Evolutionary conservation across 2,888 invertebrate genomes (phyloP).

Genomic region (Calliscelio sp.): DNA sequence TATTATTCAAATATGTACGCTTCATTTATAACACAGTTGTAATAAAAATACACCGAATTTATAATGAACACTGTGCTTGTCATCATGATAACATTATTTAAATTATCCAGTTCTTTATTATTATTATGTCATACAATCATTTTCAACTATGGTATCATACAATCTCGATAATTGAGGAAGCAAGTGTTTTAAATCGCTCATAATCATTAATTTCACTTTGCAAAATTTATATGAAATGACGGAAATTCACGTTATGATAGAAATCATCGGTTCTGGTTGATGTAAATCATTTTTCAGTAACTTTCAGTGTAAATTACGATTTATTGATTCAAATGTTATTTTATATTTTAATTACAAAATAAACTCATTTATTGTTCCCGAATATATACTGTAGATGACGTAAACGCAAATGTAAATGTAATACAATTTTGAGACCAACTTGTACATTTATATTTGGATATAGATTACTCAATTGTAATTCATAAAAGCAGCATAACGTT

Average conservation of each 20-base stretch:
- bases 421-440: conserved; percentile 1
- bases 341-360: too few species aligned
- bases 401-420: conserved; percentile 2
- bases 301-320: too few species aligned
- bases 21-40: too few species aligned
- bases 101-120: too few species aligned
- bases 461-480: conserved; percentile 5
- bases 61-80: too few species aligned
- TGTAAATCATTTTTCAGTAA: too few species aligned
- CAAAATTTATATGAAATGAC: not conserved
- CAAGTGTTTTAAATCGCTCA: conserved; percentile 27
- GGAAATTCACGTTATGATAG: not conserved
- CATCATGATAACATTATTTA: too few species aligned
- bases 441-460: not conserved
- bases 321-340: conserved; percentile 1
- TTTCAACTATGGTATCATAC: not conserved
- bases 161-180: not conserved
- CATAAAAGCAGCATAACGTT: not conserved
- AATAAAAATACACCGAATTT: too few species aligned
- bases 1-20: too few species aligned
- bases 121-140: not conserved
- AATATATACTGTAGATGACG: too few species aligned
- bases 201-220: conserved; percentile 2
- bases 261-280: not conserved
- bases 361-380: too few species aligned